Percentiles rank a stretch among this genome's conserved stretches.
Evolutionary conservation across 1,140 invertebrate species (phyloP).

Genomic region (Physella acuta): DNA sequence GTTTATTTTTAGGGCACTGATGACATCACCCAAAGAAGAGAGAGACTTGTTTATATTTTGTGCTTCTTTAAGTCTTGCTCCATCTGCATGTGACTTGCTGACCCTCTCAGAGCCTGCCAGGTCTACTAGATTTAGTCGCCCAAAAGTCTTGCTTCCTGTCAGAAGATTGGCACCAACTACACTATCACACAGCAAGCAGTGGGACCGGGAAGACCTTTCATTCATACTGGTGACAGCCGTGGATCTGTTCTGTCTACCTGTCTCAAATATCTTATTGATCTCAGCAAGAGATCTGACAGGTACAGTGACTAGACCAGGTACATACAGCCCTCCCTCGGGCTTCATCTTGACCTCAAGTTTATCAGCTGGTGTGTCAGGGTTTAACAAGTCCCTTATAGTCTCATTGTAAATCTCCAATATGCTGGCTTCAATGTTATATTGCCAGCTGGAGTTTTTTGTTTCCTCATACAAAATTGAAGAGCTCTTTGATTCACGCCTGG

Average conservation of each 20-base stretch:
- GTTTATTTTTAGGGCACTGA: conserved; percentile 78
- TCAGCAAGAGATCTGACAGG: conserved; percentile 78
- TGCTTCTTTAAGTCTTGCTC: conserved; percentile 86
- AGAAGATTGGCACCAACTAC: conserved; percentile 48
- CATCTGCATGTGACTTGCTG: conserved; percentile 86
- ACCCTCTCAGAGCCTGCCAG: conserved; percentile 96
- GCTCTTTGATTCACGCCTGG: conserved; percentile 62
- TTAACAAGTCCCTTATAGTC: conserved; percentile 76
- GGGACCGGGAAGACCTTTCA: conserved; percentile 54
- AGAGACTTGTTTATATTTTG: conserved; percentile 91
- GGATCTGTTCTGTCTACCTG: conserved; percentile 50
- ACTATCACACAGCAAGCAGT: conserved; percentile 50
- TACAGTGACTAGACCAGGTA: conserved; percentile 73
- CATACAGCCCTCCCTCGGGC: conserved; percentile 74
- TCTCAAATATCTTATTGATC: conserved; percentile 65
- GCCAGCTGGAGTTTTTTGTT: conserved; percentile 43
- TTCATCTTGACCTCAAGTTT: conserved; percentile 68
- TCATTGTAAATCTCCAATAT: conserved; percentile 58
- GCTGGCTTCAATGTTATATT: conserved; percentile 47
- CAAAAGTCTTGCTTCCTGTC: conserved; percentile 31
- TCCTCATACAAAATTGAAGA: conserved; percentile 54
- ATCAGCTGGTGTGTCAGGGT: conserved; percentile 71
- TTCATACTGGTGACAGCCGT: conserved; percentile 56
- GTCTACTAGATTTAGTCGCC: conserved; percentile 92
- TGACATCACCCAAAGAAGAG: conserved; percentile 91